Percentiles rank a stretch among this genome's conserved stretches.
phyloP scores from a whole-genome alignment of 2,797 vertebrate genomes.

The Myripristis murdjan region DNA sequence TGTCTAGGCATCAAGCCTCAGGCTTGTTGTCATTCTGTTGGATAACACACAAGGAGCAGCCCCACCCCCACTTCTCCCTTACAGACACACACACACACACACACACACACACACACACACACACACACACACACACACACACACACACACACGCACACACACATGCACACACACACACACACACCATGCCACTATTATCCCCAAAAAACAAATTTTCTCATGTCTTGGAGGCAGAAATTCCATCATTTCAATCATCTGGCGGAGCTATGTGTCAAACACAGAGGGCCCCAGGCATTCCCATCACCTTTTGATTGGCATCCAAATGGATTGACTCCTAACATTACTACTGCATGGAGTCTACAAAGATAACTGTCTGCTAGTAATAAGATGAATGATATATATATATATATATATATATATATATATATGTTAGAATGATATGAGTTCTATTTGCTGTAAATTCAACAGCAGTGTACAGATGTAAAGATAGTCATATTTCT shows the following conservation, averaged over 20 bases:
- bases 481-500: background rate
- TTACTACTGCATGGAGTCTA: slow-evolving; percentile 39
- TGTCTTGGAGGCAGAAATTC: slow-evolving; percentile 39
- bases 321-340: slow-evolving; percentile 33
- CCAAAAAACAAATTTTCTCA: slow-evolving; percentile 28
- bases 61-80: background rate
- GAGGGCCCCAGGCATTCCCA: slow-evolving; percentile 33
- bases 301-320: slow-evolving; percentile 53
- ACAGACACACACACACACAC: background rate
- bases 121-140: too few relatives aligned
- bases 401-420: too few relatives aligned
- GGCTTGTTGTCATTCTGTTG: slow-evolving; percentile 72
- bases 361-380: slow-evolving; percentile 37
- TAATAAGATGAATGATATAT: background rate
- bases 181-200: too few relatives aligned
- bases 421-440: background rate
- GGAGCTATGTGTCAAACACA: slow-evolving; percentile 41
- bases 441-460: background rate
- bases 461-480: slow-evolving; percentile 4
- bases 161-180: too few relatives aligned
- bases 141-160: background rate
- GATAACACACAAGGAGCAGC: slow-evolving; percentile 18
- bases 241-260: slow-evolving; percentile 48
- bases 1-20: slow-evolving; percentile 32
- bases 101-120: too few relatives aligned